Percentiles rank a stretch among this genome's conserved stretches.
Conservation (phyloP, 1,140 invertebrate species). For the Megalonaias nervosa region DNA sequence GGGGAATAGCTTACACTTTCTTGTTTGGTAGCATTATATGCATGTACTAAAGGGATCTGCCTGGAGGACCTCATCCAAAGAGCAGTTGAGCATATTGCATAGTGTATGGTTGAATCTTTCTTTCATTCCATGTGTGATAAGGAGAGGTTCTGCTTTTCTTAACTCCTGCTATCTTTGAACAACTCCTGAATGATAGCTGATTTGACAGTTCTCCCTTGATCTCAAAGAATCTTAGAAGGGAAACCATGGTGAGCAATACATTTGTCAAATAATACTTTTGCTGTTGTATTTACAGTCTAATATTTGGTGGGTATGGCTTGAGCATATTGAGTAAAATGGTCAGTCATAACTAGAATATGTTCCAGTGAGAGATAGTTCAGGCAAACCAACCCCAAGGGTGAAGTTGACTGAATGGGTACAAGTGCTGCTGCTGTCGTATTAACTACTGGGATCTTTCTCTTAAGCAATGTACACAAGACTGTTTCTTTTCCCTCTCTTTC, state of each 20-base stretch:
- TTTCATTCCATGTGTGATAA: slow-evolving; percentile 1
- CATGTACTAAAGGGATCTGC: slow-evolving; percentile 1
- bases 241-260: slow-evolving; percentile 16
- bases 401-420: slow-evolving; percentile 6
- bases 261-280: slow-evolving; percentile 20
- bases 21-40: slow-evolving; percentile 19
- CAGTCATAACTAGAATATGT: slow-evolving; percentile 19
- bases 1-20: slow-evolving; percentile 10
- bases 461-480: slow-evolving; percentile 10
- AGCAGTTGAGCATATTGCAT: not conserved
- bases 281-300: slow-evolving; percentile 23
- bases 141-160: slow-evolving; percentile 6
- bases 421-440: not conserved
- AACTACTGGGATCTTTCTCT: not conserved
- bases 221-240: slow-evolving; percentile 4
- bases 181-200: not conserved
- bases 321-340: slow-evolving; percentile 22
- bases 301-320: slow-evolving; percentile 19
- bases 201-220: slow-evolving; percentile 14
- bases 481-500: slow-evolving; percentile 11
- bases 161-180: not conserved
- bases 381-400: slow-evolving; percentile 18
- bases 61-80: not conserved
- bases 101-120: not conserved
- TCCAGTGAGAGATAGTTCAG: slow-evolving; percentile 12